These are phyloP conservation scores for Rhorus exstirpatorius DNA, from an alignment of 2,888 invertebrate genomes.

Conservation along the genomic window DNA sequence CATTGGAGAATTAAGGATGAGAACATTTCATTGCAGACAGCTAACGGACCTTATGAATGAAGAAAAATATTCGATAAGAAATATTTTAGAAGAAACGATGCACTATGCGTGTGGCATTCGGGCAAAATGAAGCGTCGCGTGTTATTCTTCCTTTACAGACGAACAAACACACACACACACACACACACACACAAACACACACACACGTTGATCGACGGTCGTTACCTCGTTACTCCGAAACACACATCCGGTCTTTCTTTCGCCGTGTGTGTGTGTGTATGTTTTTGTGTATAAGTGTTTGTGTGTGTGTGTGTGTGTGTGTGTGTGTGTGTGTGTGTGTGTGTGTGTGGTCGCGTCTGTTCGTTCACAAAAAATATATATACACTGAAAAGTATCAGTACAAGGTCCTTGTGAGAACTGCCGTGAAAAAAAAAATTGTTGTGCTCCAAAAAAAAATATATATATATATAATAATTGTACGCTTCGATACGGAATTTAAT, in stretches of 20 bases:
- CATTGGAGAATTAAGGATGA: constrained; percentile 33
- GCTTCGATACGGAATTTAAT: too few relatives aligned
- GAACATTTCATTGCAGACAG: constrained; percentile 50
- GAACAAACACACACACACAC: constrained; percentile 38
- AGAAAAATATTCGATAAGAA: constrained; percentile 55
- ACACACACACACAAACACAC: constrained; percentile 23
- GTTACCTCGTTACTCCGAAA: constrained; percentile 75
- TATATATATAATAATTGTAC: too few relatives aligned
- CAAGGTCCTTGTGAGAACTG: constrained; percentile 48
- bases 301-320: constrained; percentile 47
- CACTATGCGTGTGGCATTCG: constrained; percentile 62
- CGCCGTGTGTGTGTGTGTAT: constrained; percentile 8
- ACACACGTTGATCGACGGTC: constrained; percentile 73
- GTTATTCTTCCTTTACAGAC: constrained; percentile 50
- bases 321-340: constrained; percentile 5
- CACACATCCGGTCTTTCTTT: constrained; percentile 74
- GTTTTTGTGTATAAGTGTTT: constrained; percentile 15
- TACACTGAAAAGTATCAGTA: constrained; percentile 34
- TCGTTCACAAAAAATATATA: constrained; percentile 58
- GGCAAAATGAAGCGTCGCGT: constrained; percentile 65
- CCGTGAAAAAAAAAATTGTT: constrained; percentile 2
- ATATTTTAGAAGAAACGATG: constrained; percentile 59
- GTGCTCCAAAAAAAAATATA: constrained; percentile 13
- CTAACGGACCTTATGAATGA: constrained; percentile 49
- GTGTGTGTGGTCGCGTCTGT: constrained; percentile 49